A percentile compares a stretch with the other conserved stretches of the same genome.
phyloP scores from a whole-genome alignment of 2,113 vertebrate genomes.

The Anhinga anhinga region DNA sequence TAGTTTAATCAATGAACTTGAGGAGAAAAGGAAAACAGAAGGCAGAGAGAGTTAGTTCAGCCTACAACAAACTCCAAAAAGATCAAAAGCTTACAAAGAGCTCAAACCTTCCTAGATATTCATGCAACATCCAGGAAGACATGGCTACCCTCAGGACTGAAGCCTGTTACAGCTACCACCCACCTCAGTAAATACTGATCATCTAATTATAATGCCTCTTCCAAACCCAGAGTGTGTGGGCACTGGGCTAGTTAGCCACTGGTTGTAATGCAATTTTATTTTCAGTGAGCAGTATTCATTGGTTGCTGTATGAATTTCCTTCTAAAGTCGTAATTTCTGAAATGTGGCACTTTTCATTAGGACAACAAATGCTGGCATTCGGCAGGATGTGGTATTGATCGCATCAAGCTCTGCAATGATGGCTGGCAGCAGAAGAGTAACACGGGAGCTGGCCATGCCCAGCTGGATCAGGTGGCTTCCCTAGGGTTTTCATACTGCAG shows the following conservation, averaged over 20 bases:
- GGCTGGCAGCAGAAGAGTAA: not conserved
- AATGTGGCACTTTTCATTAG: not conserved
- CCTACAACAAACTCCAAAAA: not conserved
- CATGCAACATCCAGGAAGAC: not conserved
- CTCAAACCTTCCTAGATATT: not conserved
- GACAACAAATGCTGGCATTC: conserved; percentile 22
- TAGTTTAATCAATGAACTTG: not conserved
- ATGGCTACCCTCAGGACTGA: not conserved
- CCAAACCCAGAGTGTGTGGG: not conserved
- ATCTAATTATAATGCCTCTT: not conserved
- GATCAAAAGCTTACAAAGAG: not conserved
- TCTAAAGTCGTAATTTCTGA: not conserved
- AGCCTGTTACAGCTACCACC: not conserved
- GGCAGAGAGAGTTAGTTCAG: not conserved
- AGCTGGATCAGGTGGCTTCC: not conserved
- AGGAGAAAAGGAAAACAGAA: not conserved
- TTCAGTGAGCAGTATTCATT: not conserved
- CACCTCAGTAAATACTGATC: not conserved
- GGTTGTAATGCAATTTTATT: not conserved
- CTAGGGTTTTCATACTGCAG: not conserved
- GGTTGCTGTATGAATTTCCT: not conserved
- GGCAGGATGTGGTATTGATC: not conserved
- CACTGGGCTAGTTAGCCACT: not conserved
- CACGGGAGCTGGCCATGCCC: accelerated
- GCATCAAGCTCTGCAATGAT: not conserved